phyloP scores from a whole-genome alignment of 2,113 vertebrate species.

The Elgaria multicarinata region DNA sequence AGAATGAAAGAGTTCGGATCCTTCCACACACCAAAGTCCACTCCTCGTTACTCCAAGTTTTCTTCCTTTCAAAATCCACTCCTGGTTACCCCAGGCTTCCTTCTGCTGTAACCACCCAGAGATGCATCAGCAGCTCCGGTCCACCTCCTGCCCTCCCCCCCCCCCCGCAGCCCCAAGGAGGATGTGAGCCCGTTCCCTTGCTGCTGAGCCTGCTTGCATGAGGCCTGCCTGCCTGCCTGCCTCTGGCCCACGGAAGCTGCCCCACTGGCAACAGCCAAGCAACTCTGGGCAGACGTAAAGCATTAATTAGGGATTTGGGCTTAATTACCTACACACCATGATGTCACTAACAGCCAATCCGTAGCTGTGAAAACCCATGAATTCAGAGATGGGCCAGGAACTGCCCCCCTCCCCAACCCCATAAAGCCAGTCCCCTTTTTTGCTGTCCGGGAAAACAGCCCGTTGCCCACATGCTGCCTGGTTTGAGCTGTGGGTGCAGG shows the following conservation, averaged over 20 bases:
- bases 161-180: not conserved
- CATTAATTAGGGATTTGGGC: not conserved
- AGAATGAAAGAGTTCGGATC: too few species aligned
- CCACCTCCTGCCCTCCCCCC: too few species aligned
- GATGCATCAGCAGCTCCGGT: too few species aligned
- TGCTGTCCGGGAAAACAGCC: not conserved
- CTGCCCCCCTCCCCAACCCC: not conserved
- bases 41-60: too few species aligned
- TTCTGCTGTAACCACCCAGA: too few species aligned
- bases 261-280: not conserved
- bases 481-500: not conserved
- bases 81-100: too few species aligned
- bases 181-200: not conserved
- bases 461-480: not conserved
- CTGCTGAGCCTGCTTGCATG: not conserved
- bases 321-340: accelerated
- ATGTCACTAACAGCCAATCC: not conserved
- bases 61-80: too few species aligned
- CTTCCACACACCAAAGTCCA: too few species aligned
- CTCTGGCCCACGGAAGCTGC: not conserved
- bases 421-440: not conserved
- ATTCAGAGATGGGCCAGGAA: accelerated
- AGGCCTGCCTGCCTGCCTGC: not conserved
- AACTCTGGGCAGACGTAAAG: not conserved
- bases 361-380: accelerated